Base-by-base conservation (phyloP, 2,113 vertebrate genomes). In the Otolemur garnettii region DNA sequence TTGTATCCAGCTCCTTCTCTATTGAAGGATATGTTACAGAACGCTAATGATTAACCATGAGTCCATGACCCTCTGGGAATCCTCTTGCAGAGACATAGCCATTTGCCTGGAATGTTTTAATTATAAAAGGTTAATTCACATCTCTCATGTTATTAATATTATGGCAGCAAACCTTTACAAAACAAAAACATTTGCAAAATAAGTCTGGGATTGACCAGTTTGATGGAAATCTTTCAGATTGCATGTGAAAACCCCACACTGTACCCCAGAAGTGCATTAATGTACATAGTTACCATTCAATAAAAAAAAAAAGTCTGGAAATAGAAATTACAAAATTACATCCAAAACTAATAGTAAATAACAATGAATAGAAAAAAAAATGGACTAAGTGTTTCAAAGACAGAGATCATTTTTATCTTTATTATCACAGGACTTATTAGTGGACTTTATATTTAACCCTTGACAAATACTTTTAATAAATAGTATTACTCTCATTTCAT, bases 281-380 rank as follows among this genome's bases (percentile, higher is more conserved):
- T n/a, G n/a, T n/a, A n/a, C n/a, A n/a, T n/a, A n/a, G n/a, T n/a
- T n/a, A n/a, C n/a, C n/a, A n/a, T n/a, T n/a, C n/a, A n/a, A n/a
- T n/a, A n/a, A n/a, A n/a, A n/a, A 94, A 87, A 94, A 64, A 72
- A 92, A 68, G 12, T 35, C 26, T 91, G 7, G 45, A 7, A 94
- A 81, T 55, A 90, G 24, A 93, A 95, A 72, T 78, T 50, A 79
- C 22, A 84, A 95, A 97, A 87, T 80, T 69, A 80, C 71, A 13
- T 77, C 30, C 28, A 60, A 93, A 96, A 92, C 18, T 92, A 91
- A 80, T 45, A 77, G 38, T 88, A 93, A 87, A 87, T 72, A 82
- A 94, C 88, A 78, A 86, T 33, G 42, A 92, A 53, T 3, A 77
- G 64, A 21, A 45, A 80, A 38, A 86, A 21, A 55, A 30, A 80